Percentiles rank a stretch among this genome's conserved stretches.
Conservation (phyloP, 2,113 vertebrate species). For the Dasyornis broadbenti region DNA sequence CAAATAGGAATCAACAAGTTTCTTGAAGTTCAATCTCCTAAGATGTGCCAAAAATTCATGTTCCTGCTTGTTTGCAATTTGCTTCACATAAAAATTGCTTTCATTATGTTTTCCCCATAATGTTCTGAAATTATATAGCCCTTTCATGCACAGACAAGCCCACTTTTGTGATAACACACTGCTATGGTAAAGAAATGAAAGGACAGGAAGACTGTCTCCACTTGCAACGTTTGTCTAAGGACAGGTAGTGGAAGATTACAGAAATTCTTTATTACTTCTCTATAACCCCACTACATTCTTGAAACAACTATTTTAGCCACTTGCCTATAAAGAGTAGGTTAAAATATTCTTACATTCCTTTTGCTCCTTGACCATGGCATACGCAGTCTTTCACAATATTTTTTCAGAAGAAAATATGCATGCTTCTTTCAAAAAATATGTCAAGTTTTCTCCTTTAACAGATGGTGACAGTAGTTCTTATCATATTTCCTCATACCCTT, state of each 20-base stretch:
- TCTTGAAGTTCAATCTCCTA: neutral
- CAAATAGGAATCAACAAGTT: neutral
- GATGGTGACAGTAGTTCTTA: conserved; percentile 35
- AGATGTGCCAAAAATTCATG: neutral
- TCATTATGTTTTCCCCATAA: neutral
- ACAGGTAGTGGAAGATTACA: neutral
- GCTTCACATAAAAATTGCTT: neutral
- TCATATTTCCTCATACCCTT: conserved; percentile 8
- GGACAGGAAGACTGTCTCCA: neutral
- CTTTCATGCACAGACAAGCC: neutral
- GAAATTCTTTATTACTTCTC: neutral
- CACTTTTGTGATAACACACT: neutral
- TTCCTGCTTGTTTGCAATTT: conserved; percentile 24
- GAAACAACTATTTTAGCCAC: neutral
- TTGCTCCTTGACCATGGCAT: conserved; percentile 3
- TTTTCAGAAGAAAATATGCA: conserved; percentile 14
- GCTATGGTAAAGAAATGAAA: neutral
- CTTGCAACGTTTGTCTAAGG: neutral
- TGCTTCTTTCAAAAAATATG: neutral
- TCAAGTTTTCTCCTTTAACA: conserved; percentile 18
- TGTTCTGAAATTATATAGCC: neutral
- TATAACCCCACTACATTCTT: neutral
- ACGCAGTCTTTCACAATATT: conserved; percentile 20
- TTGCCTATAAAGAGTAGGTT: neutral
- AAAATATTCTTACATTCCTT: neutral